Conservation (phyloP, 2,888 invertebrate species). For the Boloria euphrosyne region DNA sequence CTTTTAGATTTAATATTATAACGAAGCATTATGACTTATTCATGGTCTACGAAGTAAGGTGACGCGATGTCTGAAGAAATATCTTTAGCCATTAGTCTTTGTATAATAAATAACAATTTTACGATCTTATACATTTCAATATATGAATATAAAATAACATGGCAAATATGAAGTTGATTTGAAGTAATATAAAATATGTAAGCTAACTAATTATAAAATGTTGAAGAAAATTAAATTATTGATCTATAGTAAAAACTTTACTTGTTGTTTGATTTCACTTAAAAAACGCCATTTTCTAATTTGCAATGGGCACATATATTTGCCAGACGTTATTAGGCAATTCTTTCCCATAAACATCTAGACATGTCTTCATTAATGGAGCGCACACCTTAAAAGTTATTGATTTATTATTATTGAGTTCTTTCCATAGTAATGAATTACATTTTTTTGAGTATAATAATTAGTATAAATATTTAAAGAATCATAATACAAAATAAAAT, state of each 20-base stretch:
- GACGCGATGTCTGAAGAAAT: conserved; percentile 62
- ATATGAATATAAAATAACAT: conserved; percentile 12
- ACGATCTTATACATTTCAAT: conserved; percentile 16
- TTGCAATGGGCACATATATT: conserved; percentile 62
- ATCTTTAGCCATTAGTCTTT: conserved; percentile 56
- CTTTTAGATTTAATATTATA: conserved; percentile 72
- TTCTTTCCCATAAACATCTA: conserved; percentile 71
- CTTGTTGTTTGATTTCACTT: too few species aligned
- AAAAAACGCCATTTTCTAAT: conserved; percentile 13
- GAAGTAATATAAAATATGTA: background rate
- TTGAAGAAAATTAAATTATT: background rate
- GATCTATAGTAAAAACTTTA: too few species aligned
- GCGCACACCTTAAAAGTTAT: conserved; percentile 57
- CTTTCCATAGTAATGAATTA: too few species aligned
- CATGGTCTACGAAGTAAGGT: conserved; percentile 61
- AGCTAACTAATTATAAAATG: background rate
- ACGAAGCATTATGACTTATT: conserved; percentile 78
- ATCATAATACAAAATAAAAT: too few species aligned
- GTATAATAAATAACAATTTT: conserved; percentile 65
- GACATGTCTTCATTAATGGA: conserved; percentile 66
- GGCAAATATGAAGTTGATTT: conserved; percentile 1
- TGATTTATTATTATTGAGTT: conserved; percentile 15
- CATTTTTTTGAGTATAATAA: background rate
- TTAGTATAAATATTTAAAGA: too few species aligned
- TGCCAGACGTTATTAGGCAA: conserved; percentile 70